Conservation (phyloP, 2,797 vertebrate species). For the Natrix natrix region DNA sequence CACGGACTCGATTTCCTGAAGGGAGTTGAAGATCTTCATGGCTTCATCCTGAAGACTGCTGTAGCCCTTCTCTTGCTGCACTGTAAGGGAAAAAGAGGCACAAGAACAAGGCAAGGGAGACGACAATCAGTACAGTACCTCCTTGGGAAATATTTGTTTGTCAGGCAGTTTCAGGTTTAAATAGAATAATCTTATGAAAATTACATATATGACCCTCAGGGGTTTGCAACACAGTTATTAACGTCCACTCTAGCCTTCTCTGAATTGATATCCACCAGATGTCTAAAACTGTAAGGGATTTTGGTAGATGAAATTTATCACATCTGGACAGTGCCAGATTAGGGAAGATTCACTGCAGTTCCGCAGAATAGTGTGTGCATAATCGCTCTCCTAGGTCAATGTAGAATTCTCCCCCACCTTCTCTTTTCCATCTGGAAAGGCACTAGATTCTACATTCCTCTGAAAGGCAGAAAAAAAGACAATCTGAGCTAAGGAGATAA, state of each 20-base stretch:
- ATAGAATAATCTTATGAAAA: background rate
- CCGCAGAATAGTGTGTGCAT: background rate
- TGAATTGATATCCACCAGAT: background rate
- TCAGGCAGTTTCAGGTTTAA: background rate
- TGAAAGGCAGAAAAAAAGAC: background rate
- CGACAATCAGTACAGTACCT: slow-evolving; percentile 26
- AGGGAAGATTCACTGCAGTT: background rate
- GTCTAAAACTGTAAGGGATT: background rate
- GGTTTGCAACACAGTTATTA: background rate
- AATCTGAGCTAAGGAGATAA: background rate
- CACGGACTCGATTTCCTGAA: slow-evolving; percentile 90
- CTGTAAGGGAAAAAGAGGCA: slow-evolving; percentile 60
- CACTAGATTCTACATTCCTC: background rate
- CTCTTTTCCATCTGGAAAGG: background rate
- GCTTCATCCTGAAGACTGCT: slow-evolving; percentile 93
- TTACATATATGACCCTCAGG: background rate
- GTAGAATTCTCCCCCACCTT: background rate
- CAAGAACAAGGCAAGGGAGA: slow-evolving; percentile 22
- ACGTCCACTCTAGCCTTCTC: background rate
- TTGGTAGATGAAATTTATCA: background rate
- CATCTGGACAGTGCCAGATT: background rate
- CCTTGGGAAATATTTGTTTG: background rate
- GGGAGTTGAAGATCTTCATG: slow-evolving; percentile 91
- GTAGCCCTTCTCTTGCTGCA: slow-evolving; percentile 92
- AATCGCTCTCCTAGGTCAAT: background rate